Percentiles rank a stretch among this genome's conserved stretches.
Evolutionary conservation across 2,888 invertebrate genomes (phyloP).

Genomic region (Drosophila prolongata): DNA sequence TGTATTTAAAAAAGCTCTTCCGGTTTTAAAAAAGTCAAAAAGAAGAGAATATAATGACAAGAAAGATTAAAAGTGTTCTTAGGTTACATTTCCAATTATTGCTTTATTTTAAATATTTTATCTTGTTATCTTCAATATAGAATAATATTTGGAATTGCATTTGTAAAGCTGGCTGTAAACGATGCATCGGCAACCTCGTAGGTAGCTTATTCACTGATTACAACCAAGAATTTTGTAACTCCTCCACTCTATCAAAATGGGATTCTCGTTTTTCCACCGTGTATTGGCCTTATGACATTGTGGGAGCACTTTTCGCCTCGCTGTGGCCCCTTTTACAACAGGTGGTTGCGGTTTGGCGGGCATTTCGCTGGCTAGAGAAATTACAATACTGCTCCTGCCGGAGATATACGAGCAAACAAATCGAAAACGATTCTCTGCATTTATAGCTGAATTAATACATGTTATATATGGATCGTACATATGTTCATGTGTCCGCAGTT

Average conservation of each 20-base stretch:
- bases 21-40: no score
- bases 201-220: no score
- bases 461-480: background rate
- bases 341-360: constrained; percentile 37
- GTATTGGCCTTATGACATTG: constrained; percentile 2
- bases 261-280: background rate
- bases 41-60: no score
- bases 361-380: constrained; percentile 9
- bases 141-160: background rate
- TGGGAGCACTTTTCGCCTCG: background rate
- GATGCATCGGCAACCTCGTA: background rate
- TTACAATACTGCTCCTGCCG: constrained; percentile 20
- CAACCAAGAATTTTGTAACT: no score
- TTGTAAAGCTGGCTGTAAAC: background rate
- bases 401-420: constrained; percentile 24
- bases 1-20: no score
- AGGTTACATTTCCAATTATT: no score
- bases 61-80: no score
- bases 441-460: constrained; percentile 31
- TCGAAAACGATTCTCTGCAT: constrained; percentile 23
- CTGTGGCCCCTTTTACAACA: constrained; percentile 30
- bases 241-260: no score
- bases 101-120: no score
- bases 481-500: background rate
- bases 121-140: no score